Base-by-base conservation (phyloP, 2,113 vertebrate species). In the Baryphthengus martii region DNA sequence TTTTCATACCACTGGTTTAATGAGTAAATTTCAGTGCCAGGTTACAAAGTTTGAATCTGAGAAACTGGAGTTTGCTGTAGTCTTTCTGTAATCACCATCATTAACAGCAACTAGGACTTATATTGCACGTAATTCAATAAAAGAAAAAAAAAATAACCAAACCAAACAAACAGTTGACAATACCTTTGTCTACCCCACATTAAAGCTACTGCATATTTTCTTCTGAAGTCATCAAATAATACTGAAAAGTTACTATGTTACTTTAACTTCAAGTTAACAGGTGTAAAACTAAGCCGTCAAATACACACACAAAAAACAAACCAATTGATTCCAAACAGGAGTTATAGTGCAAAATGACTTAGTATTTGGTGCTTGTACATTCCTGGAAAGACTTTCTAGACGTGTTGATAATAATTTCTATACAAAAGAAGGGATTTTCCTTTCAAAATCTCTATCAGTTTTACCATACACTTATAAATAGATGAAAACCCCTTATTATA, bases 151-250 rank as follows among this genome's bases (percentile, higher is more conserved):
- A 44, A 44, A 13, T 16, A 44, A 44, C 10, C 44, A 19, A 49
- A 49, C n/a, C n/a, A 49, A 49, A 45, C 44, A 24, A 13, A 4
- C 7, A 10, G 0, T 31, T 49, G 12, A 14, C 1, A 2, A 29
- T 72, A 40, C 4, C 1, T 68, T 15, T 68, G 6, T 49, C 13
- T 26, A 37, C 2, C 2, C 4, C 4, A 42, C 29, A 29, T 67
- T 26, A 79, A 59, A 61, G 1, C 3, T 23, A 73, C 3, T 26
- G 3, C 0, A 3, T 44, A 52, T 72, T 86, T 85, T 67, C 26
- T 45, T 76, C 49, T 42, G 52, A 59, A 63, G 11, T 47, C 25
- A 56, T 56, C 17, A 47, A 47, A 65, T 68, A 24, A 50, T 10
- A 42, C 7, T 50, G n/a, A 45, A 90, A 82, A 55, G 0, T 39